A percentile compares a stretch with the other conserved stretches of the same genome.
Evolutionary conservation across 2,113 vertebrate species (phyloP).

Genomic region (Ifrita kowaldi): DNA sequence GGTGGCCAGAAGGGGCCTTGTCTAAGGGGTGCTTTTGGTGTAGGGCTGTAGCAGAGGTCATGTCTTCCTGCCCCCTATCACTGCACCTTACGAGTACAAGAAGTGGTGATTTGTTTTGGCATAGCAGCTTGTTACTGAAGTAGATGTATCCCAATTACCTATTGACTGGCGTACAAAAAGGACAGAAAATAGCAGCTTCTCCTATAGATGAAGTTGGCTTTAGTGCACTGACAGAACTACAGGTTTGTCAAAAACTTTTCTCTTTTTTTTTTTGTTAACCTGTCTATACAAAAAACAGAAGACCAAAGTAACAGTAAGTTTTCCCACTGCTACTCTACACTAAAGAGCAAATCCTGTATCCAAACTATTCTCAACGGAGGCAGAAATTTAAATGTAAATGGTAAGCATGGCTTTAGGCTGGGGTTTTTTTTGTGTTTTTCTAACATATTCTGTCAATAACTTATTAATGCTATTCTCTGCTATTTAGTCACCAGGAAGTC

Average conservation of each 20-base stretch:
- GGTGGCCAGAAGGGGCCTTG: background rate
- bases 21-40: background rate
- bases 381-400: background rate
- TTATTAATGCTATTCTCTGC: background rate
- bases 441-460: background rate
- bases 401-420: background rate
- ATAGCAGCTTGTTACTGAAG: background rate
- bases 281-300: background rate
- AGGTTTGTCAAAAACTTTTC: background rate
- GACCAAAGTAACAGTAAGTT: background rate
- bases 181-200: background rate
- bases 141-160: background rate
- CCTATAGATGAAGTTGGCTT: background rate
- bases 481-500: background rate
- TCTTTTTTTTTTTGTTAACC: background rate
- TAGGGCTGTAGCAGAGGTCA: background rate
- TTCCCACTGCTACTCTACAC: background rate
- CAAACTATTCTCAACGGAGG: background rate
- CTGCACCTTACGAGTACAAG: background rate
- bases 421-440: too few relatives aligned
- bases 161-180: background rate
- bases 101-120: background rate
- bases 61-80: fast-evolving
- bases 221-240: background rate
- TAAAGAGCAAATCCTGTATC: background rate